Conservation (phyloP, 2,888 invertebrate species). For the Galerucella pusilla region DNA sequence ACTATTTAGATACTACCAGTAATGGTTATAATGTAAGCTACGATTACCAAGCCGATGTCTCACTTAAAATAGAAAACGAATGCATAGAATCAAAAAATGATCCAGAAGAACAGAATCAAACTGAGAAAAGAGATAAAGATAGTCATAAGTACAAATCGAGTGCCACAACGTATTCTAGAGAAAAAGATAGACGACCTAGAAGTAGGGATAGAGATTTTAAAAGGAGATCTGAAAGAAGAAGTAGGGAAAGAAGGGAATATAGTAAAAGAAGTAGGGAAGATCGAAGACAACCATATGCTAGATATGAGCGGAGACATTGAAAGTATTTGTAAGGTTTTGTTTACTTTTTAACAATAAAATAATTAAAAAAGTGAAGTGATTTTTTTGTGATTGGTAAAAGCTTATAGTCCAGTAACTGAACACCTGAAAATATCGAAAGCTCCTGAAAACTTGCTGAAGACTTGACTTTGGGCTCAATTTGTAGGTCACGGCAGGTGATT, state of each 20-base stretch:
- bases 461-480: no score
- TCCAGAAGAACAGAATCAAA: constrained; percentile 1
- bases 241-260: constrained; percentile 16
- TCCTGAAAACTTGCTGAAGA: no score
- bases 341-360: no score
- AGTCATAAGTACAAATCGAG: constrained; percentile 10
- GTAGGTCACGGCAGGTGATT: no score
- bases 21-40: constrained; percentile 33
- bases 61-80: constrained; percentile 21
- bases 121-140: constrained; percentile 21
- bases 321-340: no score
- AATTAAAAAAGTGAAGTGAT: no score
- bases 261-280: constrained; percentile 19
- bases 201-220: constrained; percentile 26
- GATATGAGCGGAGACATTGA: constrained; percentile 37
- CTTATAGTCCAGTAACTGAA: no score
- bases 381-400: no score
- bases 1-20: constrained; percentile 15
- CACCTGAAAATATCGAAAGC: no score
- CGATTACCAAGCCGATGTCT: constrained; percentile 28
- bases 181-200: constrained; percentile 17
- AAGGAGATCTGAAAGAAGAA: constrained; percentile 20
- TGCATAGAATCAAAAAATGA: constrained; percentile 15
- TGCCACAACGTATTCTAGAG: constrained; percentile 16
- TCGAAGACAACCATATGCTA: constrained; percentile 27